Evolutionary conservation across 2,797 vertebrate genomes (phyloP), one percentile per base, ranked within the genome.

Genomic region (Decapterus maruadsi): DNA sequence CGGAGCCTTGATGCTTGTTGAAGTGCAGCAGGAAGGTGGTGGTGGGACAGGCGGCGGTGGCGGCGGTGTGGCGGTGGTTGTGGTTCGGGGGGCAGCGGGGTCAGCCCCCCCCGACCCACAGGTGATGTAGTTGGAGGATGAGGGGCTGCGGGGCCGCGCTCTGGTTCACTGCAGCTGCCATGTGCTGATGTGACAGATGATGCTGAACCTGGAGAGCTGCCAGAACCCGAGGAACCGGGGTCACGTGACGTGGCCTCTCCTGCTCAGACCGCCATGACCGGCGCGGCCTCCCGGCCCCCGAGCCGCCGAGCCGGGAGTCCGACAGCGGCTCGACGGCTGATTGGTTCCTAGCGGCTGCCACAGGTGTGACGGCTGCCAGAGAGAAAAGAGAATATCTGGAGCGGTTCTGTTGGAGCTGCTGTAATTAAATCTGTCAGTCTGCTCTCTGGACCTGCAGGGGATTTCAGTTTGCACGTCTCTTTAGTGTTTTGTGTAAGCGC

Each of bases 151-250:
- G 17, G 54, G 53, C 57, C 50, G 60, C 14, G 75, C 31, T 56
- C 56, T 51, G 73, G 80, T 75, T 83, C 80, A 65, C 1, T 67
- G 70, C 64, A 0, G 70, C 70, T 59, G 42, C 54, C 60, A 20
- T 72, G 64, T 60, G 72, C 68, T 48, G 65, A 73, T 68, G 62
- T 81, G 84, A 80, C 87, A 66, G 80, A 83, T 75, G 59, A 78
- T 38, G 36, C 72, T 57, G 55, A 83, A 83, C 68, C 72, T 82
- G 66, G 76, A 83, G 62, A 68, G 58, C 67, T 77, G 75, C 66
- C 58, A 69, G 26, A 34, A 34, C 31, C 31, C 6, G 31, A 34
- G 31, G 31, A 34, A 34, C 31, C 31, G 6, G 31, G 31, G 1
- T 34, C 6, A 34, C 6, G 31, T 26, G 26, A 34, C 6, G 31